Base-by-base conservation (phyloP, 2,888 invertebrate genomes). In the Agapostemon virescens region DNA sequence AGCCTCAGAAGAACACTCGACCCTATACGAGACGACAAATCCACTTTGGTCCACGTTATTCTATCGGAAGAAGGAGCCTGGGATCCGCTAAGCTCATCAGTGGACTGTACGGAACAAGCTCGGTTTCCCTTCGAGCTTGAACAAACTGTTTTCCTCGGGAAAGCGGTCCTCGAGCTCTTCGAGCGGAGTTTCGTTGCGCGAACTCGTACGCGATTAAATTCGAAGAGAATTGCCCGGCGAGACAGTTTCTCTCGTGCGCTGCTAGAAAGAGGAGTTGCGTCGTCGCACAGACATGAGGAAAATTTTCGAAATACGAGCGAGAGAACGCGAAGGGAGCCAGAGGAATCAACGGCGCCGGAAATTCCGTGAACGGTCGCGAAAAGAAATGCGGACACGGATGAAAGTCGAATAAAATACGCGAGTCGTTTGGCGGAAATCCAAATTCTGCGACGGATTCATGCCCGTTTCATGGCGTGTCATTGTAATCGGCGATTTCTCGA, bases 341-440 rank as follows among this genome's bases (percentile, higher is more conserved):
- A 67, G 66, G 23, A 9, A 3, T 7, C 13, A 17, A 49, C 30
- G 52, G 30, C 17, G 58, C 6, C 38, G 26, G 9, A 11, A 38
- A 23, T 58, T 55, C 33, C 45, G 55, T 6, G 33, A 9, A 23
- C 7, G 36, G 63, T 4, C 26, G 38, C n/a, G 63, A 63, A n/a
- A 55, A 73, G 45, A 74, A 52, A 64, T 11, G 55, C 40, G 74
- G 20, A 17, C n/a, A 40, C 38, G 26, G 30, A 36, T 38, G 68
- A 74, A 79, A 40, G 66, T 58, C 69, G 77, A 70, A 69, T 81
- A 76, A 79, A 83, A 74, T 81, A 73, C 70, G 75, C 66, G 64
- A 84, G 79, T 68, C 72, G 64, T 36, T 77, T 86, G 84, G 83
- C 81, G 36, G 30, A 64, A 49, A 63, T 78, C 81, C 82, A 86